Percentiles rank a stretch among this genome's conserved stretches.
Evolutionary conservation across 2,888 invertebrate species (phyloP).

Genomic region (Lottia gigantea): DNA sequence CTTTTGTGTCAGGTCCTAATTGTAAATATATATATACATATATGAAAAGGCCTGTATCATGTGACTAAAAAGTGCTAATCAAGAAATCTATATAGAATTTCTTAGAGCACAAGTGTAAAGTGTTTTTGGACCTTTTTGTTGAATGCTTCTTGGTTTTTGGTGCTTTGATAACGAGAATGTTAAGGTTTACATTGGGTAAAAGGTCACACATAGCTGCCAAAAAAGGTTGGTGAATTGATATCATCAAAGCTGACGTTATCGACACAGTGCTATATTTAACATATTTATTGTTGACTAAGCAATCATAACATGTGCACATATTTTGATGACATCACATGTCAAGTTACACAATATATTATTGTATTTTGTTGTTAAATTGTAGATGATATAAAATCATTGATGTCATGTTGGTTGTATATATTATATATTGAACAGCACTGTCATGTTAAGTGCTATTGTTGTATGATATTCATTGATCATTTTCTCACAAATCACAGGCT

Average conservation of each 20-base stretch:
- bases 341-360: too few species aligned
- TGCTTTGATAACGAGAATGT: too few species aligned
- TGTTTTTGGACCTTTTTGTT: slow-evolving; percentile 8
- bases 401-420: slow-evolving; percentile 2
- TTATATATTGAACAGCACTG: slow-evolving; percentile 8
- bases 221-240: too few species aligned
- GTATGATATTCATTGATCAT: not conserved
- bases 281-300: slow-evolving; percentile 3
- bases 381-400: too few species aligned
- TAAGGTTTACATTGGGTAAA: too few species aligned
- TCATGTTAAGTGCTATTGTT: slow-evolving; percentile 11
- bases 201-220: too few species aligned
- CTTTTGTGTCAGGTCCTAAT: slow-evolving; percentile 2
- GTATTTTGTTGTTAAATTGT: too few species aligned
- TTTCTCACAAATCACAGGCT: too few species aligned
- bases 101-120: not conserved
- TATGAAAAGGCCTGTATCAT: not conserved
- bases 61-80: slow-evolving; percentile 1
- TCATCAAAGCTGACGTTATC: too few species aligned
- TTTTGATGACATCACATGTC: too few species aligned
- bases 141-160: too few species aligned
- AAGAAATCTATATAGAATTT: not conserved
- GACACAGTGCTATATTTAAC: not conserved
- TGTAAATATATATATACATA: slow-evolving; percentile 1
- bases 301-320: not conserved